Evolutionary conservation across 1,140 invertebrate genomes (phyloP), one percentile per base, ranked within the genome.

Genomic region (Cotesia vestalis): DNA sequence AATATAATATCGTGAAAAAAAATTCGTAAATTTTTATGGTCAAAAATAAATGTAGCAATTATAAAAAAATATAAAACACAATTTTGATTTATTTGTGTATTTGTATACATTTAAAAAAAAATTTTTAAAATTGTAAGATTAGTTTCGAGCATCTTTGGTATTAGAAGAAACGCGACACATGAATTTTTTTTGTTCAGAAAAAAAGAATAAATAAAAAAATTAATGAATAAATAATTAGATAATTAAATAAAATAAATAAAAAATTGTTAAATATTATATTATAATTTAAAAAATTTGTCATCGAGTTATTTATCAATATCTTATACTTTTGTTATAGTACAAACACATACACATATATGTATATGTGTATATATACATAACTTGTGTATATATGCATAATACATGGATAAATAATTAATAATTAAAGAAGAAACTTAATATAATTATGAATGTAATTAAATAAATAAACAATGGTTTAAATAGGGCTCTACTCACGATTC

Each of bases 401-500:
- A 77, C 73, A 78, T 77, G 71, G 78, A 83, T 82, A 79, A 79
- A 81, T 75, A 73, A 52, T 17, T 3, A 27, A 52, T 27, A 27
- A 52, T 52, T 8, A 11, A 17, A 27, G 6, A 46, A 46, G 11
- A 9, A 46, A 46, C 6, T 46, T 11, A 40, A 40, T 40, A 40
- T 40, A 40, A 40, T 9, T 8, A 52, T 66, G 20, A 12, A 52
- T 36, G 17, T 20, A 52, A 66, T 76, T 73, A 78, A 76, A 74
- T 71, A 79, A 77, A 81, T 14, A 71, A 55, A 66, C 52, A 63
- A 72, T 55, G 53, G 55, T 84, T 84, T 27, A 85, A 80, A 80
- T 80, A 85, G 76, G 81, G 82, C 82, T 80, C 81, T 85, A 85
- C 80, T 85, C 84, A 86, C 84, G 84, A 85, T 87, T 86, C 84